phyloP scores from a whole-genome alignment of 2,888 invertebrate genomes.

The Parasteatoda lunata region DNA sequence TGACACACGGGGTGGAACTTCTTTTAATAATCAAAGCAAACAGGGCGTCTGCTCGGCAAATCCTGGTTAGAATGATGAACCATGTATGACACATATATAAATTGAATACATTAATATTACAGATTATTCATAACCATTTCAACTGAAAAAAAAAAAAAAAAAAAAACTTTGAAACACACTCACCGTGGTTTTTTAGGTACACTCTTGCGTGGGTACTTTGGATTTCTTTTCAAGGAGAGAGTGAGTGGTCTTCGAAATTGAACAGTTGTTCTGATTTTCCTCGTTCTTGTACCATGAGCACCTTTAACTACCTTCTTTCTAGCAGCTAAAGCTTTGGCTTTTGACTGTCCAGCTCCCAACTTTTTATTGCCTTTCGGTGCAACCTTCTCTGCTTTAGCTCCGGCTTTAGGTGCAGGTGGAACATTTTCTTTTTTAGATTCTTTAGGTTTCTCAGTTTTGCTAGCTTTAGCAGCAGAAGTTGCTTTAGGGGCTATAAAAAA shows the following conservation, averaged over 20 bases:
- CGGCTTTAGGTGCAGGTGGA: conserved; percentile 54
- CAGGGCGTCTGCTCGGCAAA: too few species aligned
- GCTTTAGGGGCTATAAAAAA: background rate
- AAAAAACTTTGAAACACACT: conserved; percentile 66
- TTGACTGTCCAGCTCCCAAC: conserved; percentile 28
- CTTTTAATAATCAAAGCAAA: too few species aligned
- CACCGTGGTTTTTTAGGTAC: conserved; percentile 93
- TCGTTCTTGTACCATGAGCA: conserved; percentile 87
- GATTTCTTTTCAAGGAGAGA: conserved; percentile 89
- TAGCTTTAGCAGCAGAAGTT: conserved; percentile 26
- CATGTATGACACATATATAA: too few species aligned
- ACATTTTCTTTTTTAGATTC: conserved; percentile 68
- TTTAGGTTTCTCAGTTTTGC: conserved; percentile 52
- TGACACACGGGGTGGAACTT: too few species aligned
- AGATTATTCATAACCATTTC: background rate
- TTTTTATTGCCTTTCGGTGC: conserved; percentile 59
- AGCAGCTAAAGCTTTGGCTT: conserved; percentile 68
- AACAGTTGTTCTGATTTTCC: conserved; percentile 95
- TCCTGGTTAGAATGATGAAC: too few species aligned
- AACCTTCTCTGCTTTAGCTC: conserved; percentile 59
- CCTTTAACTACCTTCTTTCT: conserved; percentile 88
- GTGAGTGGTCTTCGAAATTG: conserved; percentile 97
- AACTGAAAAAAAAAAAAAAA: background rate
- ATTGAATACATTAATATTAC: too few species aligned
- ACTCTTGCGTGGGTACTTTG: conserved; percentile 96